Base-by-base conservation (phyloP, 2,888 invertebrate species). In the Agriopis marginaria region DNA sequence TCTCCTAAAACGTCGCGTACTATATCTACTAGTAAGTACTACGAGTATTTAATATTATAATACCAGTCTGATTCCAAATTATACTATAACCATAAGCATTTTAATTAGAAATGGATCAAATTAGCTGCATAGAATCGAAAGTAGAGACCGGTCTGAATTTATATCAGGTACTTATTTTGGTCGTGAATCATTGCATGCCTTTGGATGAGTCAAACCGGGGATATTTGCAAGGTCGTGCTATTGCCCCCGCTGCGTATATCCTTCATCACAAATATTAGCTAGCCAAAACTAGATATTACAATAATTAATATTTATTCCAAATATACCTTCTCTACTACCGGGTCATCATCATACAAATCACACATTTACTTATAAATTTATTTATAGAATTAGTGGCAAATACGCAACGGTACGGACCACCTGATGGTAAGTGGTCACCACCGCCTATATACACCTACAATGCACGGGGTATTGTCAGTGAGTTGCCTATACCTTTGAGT, bases 221-320 rank as follows among this genome's bases (percentile, higher is more conserved):
- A 87, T 87, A 86, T 87, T 88, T 79, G 83, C 90, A 92, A 92
- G 92, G 91, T 88, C 90, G 88, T 79, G 84, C 79, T 82, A 81
- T 84, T 82, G 85, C 80, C 86, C 82, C 78, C 69, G 72, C 44
- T 45, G 17, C 60, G 63, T 53, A 71, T 32, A 69, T 63, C 67
- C 72, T 69, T 63, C 49, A 63, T 61, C 63, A 61, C 14, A 32
- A 63, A 54, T 45, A 63, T 56, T 61, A 50, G 54, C 42, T 23
- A 32, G 42, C 50, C 32, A 62, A 32, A 50, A 50, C 54, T 62
- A 56, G 14, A 39, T 55, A 7, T 49, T 60, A 9, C 50, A 17
- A 17, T 44, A 3, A 11, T 40, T 23, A 10, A 58, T 54, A 55
- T 50, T 66, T 23, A 66, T 66, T 55, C 49, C n/a, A 54, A 54